Percentiles rank a stretch among this genome's conserved stretches.
These are phyloP conservation scores for Drosophila pseudotalamancana DNA, from an alignment of 2,888 invertebrate genomes.

Conservation along the genomic window DNA sequence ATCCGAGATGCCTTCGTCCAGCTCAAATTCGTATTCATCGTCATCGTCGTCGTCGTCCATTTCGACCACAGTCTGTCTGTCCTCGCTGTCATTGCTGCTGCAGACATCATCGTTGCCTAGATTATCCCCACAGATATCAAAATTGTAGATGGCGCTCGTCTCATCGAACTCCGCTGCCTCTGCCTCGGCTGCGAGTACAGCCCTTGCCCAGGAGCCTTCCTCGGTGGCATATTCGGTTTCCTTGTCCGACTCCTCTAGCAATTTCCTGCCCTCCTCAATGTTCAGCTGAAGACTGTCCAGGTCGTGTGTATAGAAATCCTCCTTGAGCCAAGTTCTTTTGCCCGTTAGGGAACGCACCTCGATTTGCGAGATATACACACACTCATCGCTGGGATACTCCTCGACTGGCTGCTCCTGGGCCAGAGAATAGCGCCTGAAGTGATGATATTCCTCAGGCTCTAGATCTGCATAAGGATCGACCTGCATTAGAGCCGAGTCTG, in stretches of 20 bases:
- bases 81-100: constrained; percentile 81
- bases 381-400: constrained; percentile 81
- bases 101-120: constrained; percentile 62
- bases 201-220: constrained; percentile 62
- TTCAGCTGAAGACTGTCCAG: constrained; percentile 31
- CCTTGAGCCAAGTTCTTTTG: constrained; percentile 76
- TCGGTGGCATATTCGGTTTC: constrained; percentile 27
- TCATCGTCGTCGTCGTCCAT: constrained; percentile 78
- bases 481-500: constrained; percentile 81
- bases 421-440: constrained; percentile 82
- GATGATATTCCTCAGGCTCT: constrained; percentile 84
- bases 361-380: constrained; percentile 77
- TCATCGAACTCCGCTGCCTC: constrained; percentile 70
- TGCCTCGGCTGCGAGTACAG: constrained; percentile 68
- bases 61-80: constrained; percentile 83
- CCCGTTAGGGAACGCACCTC: constrained; percentile 77
- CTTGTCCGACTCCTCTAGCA: background rate
- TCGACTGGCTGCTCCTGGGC: constrained; percentile 81
- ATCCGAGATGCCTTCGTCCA: constrained; percentile 83
- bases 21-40: constrained; percentile 67
- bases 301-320: constrained; percentile 74
- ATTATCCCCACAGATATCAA: constrained; percentile 47
- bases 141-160: constrained; percentile 64
- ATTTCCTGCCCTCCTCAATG: constrained; percentile 5
- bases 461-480: constrained; percentile 57